Percentiles rank a stretch among this genome's conserved stretches.
Evolutionary conservation across 2,113 vertebrate species (phyloP).

Genomic region (Bubo blakistoni): DNA sequence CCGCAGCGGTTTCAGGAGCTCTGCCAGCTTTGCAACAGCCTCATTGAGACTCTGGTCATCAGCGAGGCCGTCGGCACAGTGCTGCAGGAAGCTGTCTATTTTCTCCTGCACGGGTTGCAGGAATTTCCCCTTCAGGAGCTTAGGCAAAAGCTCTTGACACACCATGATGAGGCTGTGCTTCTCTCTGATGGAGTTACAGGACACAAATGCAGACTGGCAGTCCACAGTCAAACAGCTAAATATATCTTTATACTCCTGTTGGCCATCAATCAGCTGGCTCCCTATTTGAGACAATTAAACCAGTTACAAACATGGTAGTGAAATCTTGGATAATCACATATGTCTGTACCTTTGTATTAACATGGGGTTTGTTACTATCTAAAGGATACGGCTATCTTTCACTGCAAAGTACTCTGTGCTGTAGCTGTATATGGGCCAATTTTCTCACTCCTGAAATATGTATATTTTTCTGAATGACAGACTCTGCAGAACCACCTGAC

Average conservation of each 20-base stretch:
- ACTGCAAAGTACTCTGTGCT: background rate
- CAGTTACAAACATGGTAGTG: rapidly evolving
- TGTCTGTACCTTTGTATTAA: background rate
- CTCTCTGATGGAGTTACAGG: slow-evolving; percentile 71
- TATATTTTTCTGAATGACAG: background rate
- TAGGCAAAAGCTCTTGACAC: slow-evolving; percentile 74
- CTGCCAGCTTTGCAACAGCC: slow-evolving; percentile 55
- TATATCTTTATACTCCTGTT: slow-evolving; percentile 68
- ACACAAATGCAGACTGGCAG: slow-evolving; percentile 59
- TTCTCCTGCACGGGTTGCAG: slow-evolving; percentile 42
- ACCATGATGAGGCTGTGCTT: slow-evolving; percentile 75
- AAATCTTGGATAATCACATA: background rate
- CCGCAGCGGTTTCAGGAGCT: slow-evolving; percentile 71
- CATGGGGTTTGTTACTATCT: background rate
- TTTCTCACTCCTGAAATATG: slow-evolving; percentile 2
- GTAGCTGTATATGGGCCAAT: background rate
- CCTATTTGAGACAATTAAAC: slow-evolving; percentile 60
- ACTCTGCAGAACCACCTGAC: background rate
- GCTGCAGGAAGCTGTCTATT: slow-evolving; percentile 57
- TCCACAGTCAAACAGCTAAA: slow-evolving; percentile 80
- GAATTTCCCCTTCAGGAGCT: slow-evolving; percentile 69
- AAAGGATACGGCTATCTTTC: background rate
- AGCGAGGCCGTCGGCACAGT: slow-evolving; percentile 26
- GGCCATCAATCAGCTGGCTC: background rate
- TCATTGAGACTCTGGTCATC: background rate